Base-by-base conservation (phyloP, 1,140 invertebrate species). In the Drosophila micromelanica region DNA sequence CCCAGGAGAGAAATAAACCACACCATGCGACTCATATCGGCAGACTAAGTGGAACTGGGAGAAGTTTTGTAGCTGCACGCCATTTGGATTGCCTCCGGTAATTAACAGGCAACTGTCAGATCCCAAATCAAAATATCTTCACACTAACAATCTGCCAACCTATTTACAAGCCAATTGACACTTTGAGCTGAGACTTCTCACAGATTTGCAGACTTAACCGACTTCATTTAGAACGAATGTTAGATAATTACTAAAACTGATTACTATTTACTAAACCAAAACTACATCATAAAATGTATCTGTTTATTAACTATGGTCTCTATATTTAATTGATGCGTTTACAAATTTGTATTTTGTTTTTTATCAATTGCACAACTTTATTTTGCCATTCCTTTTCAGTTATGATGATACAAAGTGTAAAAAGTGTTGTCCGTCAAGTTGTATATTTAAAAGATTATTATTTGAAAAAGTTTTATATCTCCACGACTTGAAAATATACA, bases 51-150 rank as follows among this genome's bases (percentile, higher is more conserved):
- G 11, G 15, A 60, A 60, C 37, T 55, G 11, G 0, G 30, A n/a
- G 1, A 9, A 43, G 7, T 3, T 35, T 5, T 6, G 8, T 23
- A 9, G 13, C 6, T 30, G 7, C 35, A 40, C 3, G 11, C 11
- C 11, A 55, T n/a, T n/a, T 32, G 6, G 32, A 7, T 42, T 38
- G 30, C n/a, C 15, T 9, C 27, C 15, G 40, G 17, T 30, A 69
- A 76, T 76, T 76, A 69, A 32, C 71, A 52, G 17, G 2, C 15
- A 1, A 3, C 48, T 65, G 69, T 46, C 20, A 52, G 52, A 52
- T 51, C 2, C 23, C 20, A 9, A 6, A 9, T 17, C n/a, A 17
- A 37, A n/a, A 32, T 40, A 4, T 59, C 7, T 45, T 45, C n/a
- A 12, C 12, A 2, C n/a, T 9, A 35, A 43, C 37, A 32, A 46